Base-by-base conservation (phyloP, 2,797 vertebrate species). In the Eremophila alpestris region DNA sequence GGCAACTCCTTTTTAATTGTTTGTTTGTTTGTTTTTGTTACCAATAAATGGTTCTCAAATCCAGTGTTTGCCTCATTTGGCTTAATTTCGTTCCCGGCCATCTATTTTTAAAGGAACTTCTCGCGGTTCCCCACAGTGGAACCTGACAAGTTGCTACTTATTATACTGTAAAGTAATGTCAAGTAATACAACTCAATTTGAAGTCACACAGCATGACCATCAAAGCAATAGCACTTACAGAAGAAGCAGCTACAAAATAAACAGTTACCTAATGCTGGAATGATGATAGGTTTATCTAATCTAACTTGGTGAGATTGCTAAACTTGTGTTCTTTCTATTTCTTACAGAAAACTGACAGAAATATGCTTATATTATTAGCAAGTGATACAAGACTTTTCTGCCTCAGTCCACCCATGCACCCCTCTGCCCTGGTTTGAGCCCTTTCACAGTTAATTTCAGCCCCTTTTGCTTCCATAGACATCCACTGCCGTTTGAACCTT, bases 41-140 rank as follows among this genome's bases (percentile, higher is more conserved):
- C 14, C 8, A 60, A 5, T 40, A 40, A 49, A 49, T 16, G 7
- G 14, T 62, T 62, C 23, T 62, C 23, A 52, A 5, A 52, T 34
- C 23, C 38, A 11, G 5, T 7, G 18, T 63, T 52, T 19, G 11
- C 24, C 20, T 52, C 2, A 0, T 52, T 43, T 54, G 26, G 32
- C 32, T 43, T 52, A 34, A 52, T 52, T 63, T 43, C 10, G 0
- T 43, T 77, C 48, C 38, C 9, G 9, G 54, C 32, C 32, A 63
- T 34, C 26, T 19, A 30, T 24, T 77, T 41, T 64, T 36, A 43
- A 43, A 52, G 54, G 16, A 54, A 45, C 20, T 64, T 30, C 26
- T 52, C 4, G 2, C 0, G 0, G 12, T 19, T 54, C 20, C 13
- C 20, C 49, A 30, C n/a, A 30, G n/a, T 20, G 20, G 60, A 54